Evolutionary conservation across 2,888 invertebrate species (phyloP).

Genomic region (Herminia tarsipennalis): DNA sequence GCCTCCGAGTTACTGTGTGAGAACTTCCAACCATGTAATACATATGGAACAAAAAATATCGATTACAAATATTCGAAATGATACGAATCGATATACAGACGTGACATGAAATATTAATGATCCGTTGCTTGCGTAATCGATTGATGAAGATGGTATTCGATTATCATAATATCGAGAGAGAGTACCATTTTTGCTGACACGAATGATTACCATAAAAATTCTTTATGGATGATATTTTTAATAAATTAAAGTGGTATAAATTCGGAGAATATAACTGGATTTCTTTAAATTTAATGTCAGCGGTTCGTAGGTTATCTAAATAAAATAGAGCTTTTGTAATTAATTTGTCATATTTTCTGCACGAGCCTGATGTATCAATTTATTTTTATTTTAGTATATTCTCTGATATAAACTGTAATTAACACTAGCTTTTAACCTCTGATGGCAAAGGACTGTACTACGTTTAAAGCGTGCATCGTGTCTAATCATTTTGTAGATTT

Average conservation of each 20-base stretch:
- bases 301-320: background rate
- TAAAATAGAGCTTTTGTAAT: background rate
- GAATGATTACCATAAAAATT: conserved; percentile 46
- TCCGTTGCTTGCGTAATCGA: conserved; percentile 50
- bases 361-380: too few species aligned
- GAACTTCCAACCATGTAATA: conserved; percentile 27
- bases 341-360: too few species aligned
- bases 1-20: conserved; percentile 14
- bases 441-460: too few species aligned
- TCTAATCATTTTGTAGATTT: too few species aligned
- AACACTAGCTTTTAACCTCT: too few species aligned
- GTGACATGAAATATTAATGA: conserved; percentile 48
- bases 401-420: too few species aligned
- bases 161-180: conserved; percentile 53
- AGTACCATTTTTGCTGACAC: conserved; percentile 44
- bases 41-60: conserved; percentile 44
- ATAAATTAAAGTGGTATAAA: conserved; percentile 21
- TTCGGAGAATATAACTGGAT: background rate
- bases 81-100: conserved; percentile 48
- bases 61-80: conserved; percentile 37
- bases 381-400: too few species aligned
- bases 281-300: background rate
- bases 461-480: too few species aligned
- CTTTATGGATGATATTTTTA: conserved; percentile 34
- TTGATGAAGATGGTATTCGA: conserved; percentile 56